Evolutionary conservation across 2,888 invertebrate species (phyloP).

Genomic region (Cordilura impudica): DNA sequence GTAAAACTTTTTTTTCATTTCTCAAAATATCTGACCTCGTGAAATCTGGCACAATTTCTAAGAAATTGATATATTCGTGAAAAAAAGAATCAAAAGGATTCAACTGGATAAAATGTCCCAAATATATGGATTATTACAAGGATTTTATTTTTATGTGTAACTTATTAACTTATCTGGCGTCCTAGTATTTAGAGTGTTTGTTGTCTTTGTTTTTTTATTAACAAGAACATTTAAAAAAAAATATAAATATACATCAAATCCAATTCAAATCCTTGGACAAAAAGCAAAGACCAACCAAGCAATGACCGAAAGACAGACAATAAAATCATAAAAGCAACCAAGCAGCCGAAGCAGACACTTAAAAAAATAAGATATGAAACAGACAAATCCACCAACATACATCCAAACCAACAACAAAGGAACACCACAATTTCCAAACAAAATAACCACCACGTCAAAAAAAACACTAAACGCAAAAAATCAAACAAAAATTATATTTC

Average conservation of each 20-base stretch:
- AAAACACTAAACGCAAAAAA: slow-evolving; percentile 20
- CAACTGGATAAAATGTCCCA: too few species aligned
- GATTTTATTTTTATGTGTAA: too few species aligned
- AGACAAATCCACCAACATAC: slow-evolving; percentile 21
- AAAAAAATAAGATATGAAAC: slow-evolving; percentile 43
- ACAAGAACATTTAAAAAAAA: slow-evolving; percentile 19
- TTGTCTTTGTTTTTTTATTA: background rate
- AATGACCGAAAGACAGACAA: slow-evolving; percentile 56
- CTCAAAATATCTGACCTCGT: too few species aligned
- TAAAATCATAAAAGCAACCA: slow-evolving; percentile 45
- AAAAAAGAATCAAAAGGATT: too few species aligned
- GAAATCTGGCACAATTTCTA: too few species aligned
- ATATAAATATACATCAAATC: slow-evolving; percentile 29
- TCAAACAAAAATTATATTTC: slow-evolving; percentile 57
- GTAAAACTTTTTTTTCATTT: background rate
- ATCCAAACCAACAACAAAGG: slow-evolving; percentile 43
- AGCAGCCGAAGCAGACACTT: slow-evolving; percentile 38
- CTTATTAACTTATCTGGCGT: background rate
- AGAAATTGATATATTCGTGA: too few species aligned
- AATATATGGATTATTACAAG: too few species aligned
- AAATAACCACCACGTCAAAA: slow-evolving; percentile 40
- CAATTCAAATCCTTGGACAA: slow-evolving; percentile 42
- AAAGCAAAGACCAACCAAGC: slow-evolving; percentile 36
- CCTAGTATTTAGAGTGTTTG: background rate
- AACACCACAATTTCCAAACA: slow-evolving; percentile 59